Evolutionary conservation across 2,113 vertebrate species (phyloP), one percentile per base, ranked within the genome.

Genomic region (Pseudolaguvia tuberculata): DNA sequence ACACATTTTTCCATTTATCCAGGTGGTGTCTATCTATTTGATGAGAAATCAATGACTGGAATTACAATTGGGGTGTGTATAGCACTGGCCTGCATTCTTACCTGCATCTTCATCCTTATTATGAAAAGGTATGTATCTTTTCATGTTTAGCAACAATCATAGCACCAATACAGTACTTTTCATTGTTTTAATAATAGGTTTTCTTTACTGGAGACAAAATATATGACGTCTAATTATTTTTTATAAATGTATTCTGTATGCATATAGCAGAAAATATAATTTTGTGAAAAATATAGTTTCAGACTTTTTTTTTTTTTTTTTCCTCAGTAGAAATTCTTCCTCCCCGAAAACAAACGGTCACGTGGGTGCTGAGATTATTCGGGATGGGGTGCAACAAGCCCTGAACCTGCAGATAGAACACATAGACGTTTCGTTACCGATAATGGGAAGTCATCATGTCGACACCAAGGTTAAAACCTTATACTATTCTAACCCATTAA

Each of bases 1-100:
- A 3, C 17, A n/a, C 20, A n/a, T 70, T 78, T 69, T 81, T 29
- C 85, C 31, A 42, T 42, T 73, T 90, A 90, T 79, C 92, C 93
- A 62, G 90, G 93, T 61, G 87, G 85, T 48, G 92, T 93, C 73
- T 97, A 96, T 82, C 91, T 93, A 73, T 88, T 98, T 82, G 95
- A 98, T 88, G 93, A 94, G 82, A 93, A 90, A 59, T 96, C 96
- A 1, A 94, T 97, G 95, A 94, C 94, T 0, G 97, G 96, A 73
- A 95, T 99, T 81, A 88, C 95, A 56, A 92, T 92, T 1, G 96
- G 97, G 1, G 97, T 98, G 76, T 94, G 93, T 89, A 98, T 98
- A 62, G 96, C 97, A 47, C 80, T 98, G 88, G 89, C 92, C 70
- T 98, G 96, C 82, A 98, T 98, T 72, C 82, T 97, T 55, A 85